These are phyloP conservation scores for Pseudomyrmex cubaensis DNA, from an alignment of 1,140 invertebrate species.

Conservation along the genomic window DNA sequence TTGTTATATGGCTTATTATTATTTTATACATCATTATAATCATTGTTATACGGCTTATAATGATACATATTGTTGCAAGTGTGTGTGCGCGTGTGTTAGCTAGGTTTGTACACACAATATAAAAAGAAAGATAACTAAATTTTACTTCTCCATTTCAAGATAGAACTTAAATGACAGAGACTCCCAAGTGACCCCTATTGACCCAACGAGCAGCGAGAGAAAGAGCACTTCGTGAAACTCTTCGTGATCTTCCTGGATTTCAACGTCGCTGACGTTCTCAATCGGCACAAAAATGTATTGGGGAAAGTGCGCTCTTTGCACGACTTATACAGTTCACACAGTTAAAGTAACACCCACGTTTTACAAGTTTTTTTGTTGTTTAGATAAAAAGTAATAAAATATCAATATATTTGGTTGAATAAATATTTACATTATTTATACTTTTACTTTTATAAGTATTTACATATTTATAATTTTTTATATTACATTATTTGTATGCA, in stretches of 20 bases:
- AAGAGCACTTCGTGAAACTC: conserved; percentile 60
- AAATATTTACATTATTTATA: no score
- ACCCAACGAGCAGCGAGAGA: conserved; percentile 36
- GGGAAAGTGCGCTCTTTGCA: conserved; percentile 36
- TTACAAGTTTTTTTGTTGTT: background rate
- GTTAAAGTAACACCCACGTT: conserved; percentile 4
- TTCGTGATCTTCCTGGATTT: conserved; percentile 60
- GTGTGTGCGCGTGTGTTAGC: no score
- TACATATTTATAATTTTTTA: no score
- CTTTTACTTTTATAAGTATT: no score
- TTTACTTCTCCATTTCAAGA: background rate
- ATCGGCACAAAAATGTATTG: conserved; percentile 43
- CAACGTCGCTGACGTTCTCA: conserved; percentile 1
- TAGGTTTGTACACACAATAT: no score
- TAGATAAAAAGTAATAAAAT: conserved; percentile 22
- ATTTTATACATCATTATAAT: background rate
- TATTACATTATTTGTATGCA: no score
- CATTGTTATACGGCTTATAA: background rate
- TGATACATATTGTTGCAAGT: background rate
- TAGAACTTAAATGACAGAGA: conserved; percentile 29
- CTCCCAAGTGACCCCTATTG: conserved; percentile 48
- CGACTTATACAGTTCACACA: conserved; percentile 5
- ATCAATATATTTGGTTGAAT: background rate
- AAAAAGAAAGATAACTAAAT: background rate
- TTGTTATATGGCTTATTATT: background rate